Evolutionary conservation across 1,140 invertebrate genomes (phyloP), one percentile per base, ranked within the genome.

Genomic region (Drosophila teissieri): DNA sequence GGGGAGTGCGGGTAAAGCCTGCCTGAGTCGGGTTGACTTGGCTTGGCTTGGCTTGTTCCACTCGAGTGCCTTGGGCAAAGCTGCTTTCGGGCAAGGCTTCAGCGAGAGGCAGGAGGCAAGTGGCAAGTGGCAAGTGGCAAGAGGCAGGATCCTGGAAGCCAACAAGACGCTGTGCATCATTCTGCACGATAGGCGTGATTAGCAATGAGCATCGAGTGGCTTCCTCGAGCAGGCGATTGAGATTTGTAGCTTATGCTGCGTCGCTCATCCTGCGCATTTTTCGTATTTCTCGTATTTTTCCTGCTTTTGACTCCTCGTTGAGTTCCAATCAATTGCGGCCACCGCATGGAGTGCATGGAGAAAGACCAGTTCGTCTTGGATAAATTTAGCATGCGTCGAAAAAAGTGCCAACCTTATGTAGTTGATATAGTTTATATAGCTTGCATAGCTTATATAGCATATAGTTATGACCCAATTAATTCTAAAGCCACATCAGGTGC

Each of bases 31-130:
- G 49, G 54, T 79, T 78, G 70, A 76, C 80, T 86, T 88, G 82
- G 79, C 74, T 79, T 78, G 70, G 72, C 80, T 86, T 88, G 82
- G 79, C 74, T 88, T 86, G 31, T 86, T 88, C 82, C 78, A 78
- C 44, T 48, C 70, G 83, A 88, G 68, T 49, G 74, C 61, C 63
- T 73, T 64, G 62, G 69, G 46, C 48, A 57, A 68, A 62, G 78
- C 57, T 74, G 36, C 60, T 57, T 22, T 42, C 24, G 42, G 75
- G 46, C 73, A 74, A 80, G 48, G 27, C 7, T 31, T 31, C 7
- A 31, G 7, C 51, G 58, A 31, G 61, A 19, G 19, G 19, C 19
- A 64, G 31, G 61, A 58, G 63, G 24, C 24, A 34, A n/a, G n/a
- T n/a, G n/a, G n/a, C n/a, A n/a, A n/a, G n/a, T n/a, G n/a, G 7